phyloP scores from a whole-genome alignment of 2,113 vertebrate genomes.

The Gobio gobio region DNA sequence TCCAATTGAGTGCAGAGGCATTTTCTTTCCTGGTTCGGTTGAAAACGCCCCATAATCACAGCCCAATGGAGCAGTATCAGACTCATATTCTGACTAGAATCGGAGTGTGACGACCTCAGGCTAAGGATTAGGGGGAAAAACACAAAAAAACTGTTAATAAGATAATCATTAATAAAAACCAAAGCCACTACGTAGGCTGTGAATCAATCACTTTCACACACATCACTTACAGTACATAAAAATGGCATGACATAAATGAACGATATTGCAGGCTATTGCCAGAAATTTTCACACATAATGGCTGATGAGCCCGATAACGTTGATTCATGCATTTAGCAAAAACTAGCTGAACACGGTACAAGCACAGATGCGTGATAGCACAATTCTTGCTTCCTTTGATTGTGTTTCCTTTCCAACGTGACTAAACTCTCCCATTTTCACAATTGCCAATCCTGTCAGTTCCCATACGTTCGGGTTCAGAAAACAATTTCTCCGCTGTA shows the following conservation, averaged over 20 bases:
- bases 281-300: background rate
- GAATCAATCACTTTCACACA: slow-evolving; percentile 18
- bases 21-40: too few species aligned
- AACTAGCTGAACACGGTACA: slow-evolving; percentile 1
- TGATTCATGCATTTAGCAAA: slow-evolving; percentile 33
- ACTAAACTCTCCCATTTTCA: slow-evolving; percentile 22
- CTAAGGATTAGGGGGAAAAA: background rate
- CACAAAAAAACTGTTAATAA: slow-evolving; percentile 11
- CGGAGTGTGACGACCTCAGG: too few species aligned
- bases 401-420: slow-evolving; percentile 43
- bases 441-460: slow-evolving; percentile 19
- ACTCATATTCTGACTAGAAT: too few species aligned
- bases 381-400: slow-evolving; percentile 53
- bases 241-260: background rate
- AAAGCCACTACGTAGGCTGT: background rate
- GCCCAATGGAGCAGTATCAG: too few species aligned
- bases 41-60: too few species aligned
- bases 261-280: background rate
- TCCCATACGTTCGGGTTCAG: slow-evolving; percentile 34
- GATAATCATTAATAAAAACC: slow-evolving; percentile 14
- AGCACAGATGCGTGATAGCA: slow-evolving; percentile 40
- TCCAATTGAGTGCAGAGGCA: too few species aligned
- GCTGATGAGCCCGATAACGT: background rate
- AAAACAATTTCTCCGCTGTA: slow-evolving; percentile 42
- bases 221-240: background rate